phyloP scores from a whole-genome alignment of 2,888 invertebrate genomes.

The Opisthograptis luteolata region DNA sequence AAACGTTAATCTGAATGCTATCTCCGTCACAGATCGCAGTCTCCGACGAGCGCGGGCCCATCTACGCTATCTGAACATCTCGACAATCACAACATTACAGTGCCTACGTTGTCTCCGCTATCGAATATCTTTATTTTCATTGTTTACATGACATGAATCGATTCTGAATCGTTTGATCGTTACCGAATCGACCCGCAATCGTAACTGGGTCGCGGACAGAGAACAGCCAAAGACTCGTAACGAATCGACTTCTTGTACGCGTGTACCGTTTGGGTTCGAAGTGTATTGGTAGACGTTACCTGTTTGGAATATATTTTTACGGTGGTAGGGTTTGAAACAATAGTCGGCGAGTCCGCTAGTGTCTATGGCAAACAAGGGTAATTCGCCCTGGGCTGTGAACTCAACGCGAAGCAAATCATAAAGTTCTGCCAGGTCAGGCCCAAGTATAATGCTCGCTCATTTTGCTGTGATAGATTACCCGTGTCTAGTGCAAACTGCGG shows the following conservation, averaged over 20 bases:
- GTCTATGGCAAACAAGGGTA: conserved; percentile 26
- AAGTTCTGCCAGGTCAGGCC: conserved; percentile 42
- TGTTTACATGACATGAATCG: conserved; percentile 57
- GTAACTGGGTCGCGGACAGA: conserved; percentile 54
- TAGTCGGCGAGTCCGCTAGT: conserved; percentile 22
- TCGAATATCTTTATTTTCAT: conserved; percentile 54
- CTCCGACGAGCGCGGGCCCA: conserved; percentile 55
- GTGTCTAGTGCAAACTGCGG: conserved; percentile 52
- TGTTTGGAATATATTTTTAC: conserved; percentile 30
- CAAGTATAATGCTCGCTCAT: conserved; percentile 48
- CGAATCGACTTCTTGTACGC: conserved; percentile 42
- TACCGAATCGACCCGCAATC: conserved; percentile 50
- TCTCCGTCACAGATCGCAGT: conserved; percentile 68
- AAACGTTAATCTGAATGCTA: conserved; percentile 61
- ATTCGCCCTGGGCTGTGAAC: conserved; percentile 29
- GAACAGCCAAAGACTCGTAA: conserved; percentile 46
- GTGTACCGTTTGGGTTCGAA: conserved; percentile 34
- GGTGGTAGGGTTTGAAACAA: conserved; percentile 17
- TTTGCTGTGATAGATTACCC: conserved; percentile 62
- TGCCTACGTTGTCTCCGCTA: conserved; percentile 50
- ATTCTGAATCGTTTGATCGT: conserved; percentile 52
- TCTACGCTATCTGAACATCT: conserved; percentile 61
- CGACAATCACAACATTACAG: conserved; percentile 53
- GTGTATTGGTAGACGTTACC: conserved; percentile 19
- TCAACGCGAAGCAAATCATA: conserved; percentile 40